Evolutionary conservation across 1,140 invertebrate genomes (phyloP), one percentile per base, ranked within the genome.

Genomic region (Forficula auricularia): DNA sequence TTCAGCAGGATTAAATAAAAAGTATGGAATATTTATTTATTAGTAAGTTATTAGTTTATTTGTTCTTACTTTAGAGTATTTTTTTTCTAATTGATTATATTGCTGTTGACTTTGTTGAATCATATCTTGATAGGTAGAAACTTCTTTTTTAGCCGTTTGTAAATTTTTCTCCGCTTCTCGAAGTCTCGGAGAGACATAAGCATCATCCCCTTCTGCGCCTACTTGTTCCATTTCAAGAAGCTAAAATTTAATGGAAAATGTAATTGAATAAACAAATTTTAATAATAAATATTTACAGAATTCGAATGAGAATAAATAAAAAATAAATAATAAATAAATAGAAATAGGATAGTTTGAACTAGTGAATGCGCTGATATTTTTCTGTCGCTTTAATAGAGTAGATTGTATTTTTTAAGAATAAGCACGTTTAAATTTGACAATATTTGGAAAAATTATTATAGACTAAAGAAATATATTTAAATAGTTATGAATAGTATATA

Each of bases 181-280:
- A 10, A 81, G 57, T 50, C 81, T 74, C 34, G 84, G 63, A 55
- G 79, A 81, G 44, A 75, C 72, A 33, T 77, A 73, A 51, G 77
- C 68, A 51, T 79, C 75, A 42, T 75, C 72, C 43, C 68, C 69
- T 51, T 73, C 67, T 8, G 71, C 68, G 41, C 81, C 79, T 37
- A 68, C 76, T 46, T 75, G 72, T 58, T 87, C 82, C 53, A 87
- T 68, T 56, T 87, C 78, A 51, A 84, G 77, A 53, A 91, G 60
- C 82, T 90, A 15, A 15, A 46, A 10, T 44, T 36, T 3, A 43
- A 43, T 34, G 43, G 19, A 32, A 34, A n/a, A 42, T 13, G 4
- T 27, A 4, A 6, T 6, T 6, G 4, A 27, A 27, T 6, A 27
- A 10, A 27, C 10, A 10, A 27, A 6, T 27, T 6, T 27, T 10